Conservation (phyloP, 2,113 vertebrate genomes). For the Halichoerus grypus region DNA sequence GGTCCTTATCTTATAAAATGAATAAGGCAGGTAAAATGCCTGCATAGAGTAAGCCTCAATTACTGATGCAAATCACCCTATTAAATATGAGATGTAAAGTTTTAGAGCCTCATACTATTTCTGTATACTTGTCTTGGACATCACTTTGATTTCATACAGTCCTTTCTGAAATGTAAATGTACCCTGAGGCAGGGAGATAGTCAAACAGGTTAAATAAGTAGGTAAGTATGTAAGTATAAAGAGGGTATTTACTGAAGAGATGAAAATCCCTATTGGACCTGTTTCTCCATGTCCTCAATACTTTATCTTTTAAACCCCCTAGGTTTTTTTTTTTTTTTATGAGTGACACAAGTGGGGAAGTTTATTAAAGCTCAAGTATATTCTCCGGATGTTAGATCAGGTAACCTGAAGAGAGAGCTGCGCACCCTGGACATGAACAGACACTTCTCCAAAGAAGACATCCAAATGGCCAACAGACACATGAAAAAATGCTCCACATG, state of each 20-base stretch:
- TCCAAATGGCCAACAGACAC: background rate
- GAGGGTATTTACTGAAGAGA: constrained; percentile 3
- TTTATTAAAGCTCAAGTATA: background rate
- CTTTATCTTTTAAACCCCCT: constrained; percentile 21
- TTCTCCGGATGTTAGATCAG: background rate
- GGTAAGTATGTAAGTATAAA: background rate
- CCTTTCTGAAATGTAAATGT: constrained; percentile 18
- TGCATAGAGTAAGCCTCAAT: constrained; percentile 7
- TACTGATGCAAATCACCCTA: background rate
- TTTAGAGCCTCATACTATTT: background rate
- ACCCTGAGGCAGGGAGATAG: background rate
- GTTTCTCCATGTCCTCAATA: background rate
- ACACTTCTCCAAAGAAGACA: background rate
- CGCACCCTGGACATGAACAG: background rate
- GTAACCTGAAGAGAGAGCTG: background rate
- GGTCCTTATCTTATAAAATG: background rate
- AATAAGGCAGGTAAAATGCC: background rate
- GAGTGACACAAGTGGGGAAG: background rate
- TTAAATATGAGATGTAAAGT: background rate
- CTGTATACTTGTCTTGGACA: background rate
- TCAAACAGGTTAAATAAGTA: background rate
- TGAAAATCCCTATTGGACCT: constrained; percentile 13
- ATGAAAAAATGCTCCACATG: background rate
- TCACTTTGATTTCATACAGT: background rate
- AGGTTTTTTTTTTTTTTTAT: background rate